Evolutionary conservation across 2,888 invertebrate species (phyloP).

Genomic region (Neoascia interrupta): DNA sequence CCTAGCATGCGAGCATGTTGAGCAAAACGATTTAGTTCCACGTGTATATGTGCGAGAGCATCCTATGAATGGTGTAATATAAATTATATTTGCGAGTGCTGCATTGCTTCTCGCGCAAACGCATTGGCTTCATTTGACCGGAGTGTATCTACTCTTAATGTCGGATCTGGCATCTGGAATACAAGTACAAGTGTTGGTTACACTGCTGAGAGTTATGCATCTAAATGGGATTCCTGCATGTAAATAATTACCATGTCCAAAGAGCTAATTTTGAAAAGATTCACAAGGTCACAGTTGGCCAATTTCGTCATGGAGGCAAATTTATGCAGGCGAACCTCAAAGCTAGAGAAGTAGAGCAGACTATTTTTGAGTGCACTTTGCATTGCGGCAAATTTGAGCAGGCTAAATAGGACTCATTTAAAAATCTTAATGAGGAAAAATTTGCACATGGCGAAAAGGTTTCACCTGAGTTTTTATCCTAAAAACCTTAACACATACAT

Average conservation of each 20-base stretch:
- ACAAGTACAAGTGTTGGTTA: background rate
- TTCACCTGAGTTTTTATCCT: too few relatives aligned
- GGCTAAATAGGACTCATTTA: too few relatives aligned
- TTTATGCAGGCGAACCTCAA: background rate
- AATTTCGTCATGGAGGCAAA: background rate
- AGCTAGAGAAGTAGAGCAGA: too few relatives aligned
- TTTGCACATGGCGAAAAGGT: too few relatives aligned
- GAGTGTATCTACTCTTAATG: constrained; percentile 20
- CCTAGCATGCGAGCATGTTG: background rate
- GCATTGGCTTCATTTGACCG: constrained; percentile 29
- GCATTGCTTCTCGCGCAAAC: constrained; percentile 57
- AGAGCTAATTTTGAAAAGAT: background rate
- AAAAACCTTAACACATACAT: too few relatives aligned
- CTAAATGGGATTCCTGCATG: constrained; percentile 7
- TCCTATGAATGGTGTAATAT: too few relatives aligned
- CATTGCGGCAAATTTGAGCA: too few relatives aligned
- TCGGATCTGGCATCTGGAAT: too few relatives aligned
- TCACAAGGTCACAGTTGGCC: constrained; percentile 12
- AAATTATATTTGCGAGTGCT: constrained; percentile 35
- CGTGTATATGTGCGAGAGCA: constrained; percentile 16
- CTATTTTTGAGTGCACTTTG: too few relatives aligned
- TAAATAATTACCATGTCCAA: background rate
- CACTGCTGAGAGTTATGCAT: constrained; percentile 4
- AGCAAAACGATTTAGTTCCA: constrained; percentile 24
- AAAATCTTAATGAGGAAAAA: too few relatives aligned